A percentile compares a stretch with the other conserved stretches of the same genome.
Evolutionary conservation across 2,113 vertebrate species (phyloP).

Genomic region (Indri indri): DNA sequence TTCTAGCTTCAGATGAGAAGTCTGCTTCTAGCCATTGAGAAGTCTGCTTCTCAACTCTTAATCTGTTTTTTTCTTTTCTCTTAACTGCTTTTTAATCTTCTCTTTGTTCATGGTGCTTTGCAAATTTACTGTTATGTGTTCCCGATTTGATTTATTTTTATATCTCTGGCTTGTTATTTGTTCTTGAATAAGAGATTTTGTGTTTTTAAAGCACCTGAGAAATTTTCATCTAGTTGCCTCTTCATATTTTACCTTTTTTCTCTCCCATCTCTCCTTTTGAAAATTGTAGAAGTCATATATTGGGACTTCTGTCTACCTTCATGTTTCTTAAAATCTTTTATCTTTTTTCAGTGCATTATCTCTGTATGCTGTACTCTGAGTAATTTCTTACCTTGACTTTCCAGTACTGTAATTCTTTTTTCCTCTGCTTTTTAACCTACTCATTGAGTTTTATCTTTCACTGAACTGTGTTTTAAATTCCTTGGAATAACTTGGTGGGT

Average conservation of each 20-base stretch:
- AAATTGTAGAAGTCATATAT: not conserved
- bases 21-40: not conserved
- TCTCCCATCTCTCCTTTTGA: constrained; percentile 20
- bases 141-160: constrained; percentile 4
- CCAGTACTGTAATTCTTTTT: not conserved
- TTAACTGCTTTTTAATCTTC: not conserved
- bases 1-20: not conserved
- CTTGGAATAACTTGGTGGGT: not conserved
- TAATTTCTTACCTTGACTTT: not conserved
- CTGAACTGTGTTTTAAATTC: constrained; percentile 29
- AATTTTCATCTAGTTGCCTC: not conserved
- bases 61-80: not conserved
- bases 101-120: not conserved
- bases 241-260: not conserved
- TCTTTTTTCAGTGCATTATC: not conserved
- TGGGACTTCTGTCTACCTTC: not conserved
- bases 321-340: not conserved
- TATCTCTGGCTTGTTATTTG: constrained; percentile 22
- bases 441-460: constrained; percentile 13
- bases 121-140: not conserved
- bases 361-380: not conserved
- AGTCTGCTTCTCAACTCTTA: not conserved
- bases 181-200: constrained; percentile 25
- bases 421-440: not conserved
- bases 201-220: not conserved